These are phyloP conservation scores for Phoxinus dragarum DNA, from an alignment of 2,797 vertebrate species.

Conservation along the genomic window DNA sequence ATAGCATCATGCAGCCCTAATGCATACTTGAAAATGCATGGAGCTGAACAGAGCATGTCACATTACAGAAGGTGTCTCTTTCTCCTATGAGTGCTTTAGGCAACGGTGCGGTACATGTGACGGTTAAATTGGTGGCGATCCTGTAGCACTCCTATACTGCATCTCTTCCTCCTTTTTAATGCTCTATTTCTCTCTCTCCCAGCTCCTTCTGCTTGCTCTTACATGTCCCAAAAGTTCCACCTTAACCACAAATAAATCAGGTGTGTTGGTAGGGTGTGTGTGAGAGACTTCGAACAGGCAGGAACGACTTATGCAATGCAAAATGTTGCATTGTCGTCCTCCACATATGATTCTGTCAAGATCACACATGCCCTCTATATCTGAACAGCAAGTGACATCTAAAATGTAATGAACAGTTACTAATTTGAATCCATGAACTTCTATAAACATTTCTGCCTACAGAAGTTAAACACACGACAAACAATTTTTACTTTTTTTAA, in stretches of 20 bases:
- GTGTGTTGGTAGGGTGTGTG: constrained; percentile 50
- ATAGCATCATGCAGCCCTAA: background rate
- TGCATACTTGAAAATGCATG: background rate
- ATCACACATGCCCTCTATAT: constrained; percentile 55
- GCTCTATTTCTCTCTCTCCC: background rate
- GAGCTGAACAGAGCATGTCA: constrained; percentile 6
- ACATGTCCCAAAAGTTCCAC: constrained; percentile 56
- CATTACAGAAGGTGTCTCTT: constrained; percentile 17
- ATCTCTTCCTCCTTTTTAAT: constrained; percentile 27
- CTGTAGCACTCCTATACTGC: background rate
- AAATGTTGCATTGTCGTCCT: constrained; percentile 47
- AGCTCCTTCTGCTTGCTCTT: constrained; percentile 38
- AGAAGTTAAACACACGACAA: background rate
- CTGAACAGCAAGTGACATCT: constrained; percentile 19
- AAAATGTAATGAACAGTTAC: background rate
- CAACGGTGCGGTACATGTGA: constrained; percentile 38
- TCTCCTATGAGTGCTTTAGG: constrained; percentile 30
- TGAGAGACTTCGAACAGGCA: constrained; percentile 47
- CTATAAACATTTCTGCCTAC: background rate
- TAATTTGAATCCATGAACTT: background rate
- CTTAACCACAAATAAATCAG: constrained; percentile 55
- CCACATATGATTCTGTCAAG: constrained; percentile 50
- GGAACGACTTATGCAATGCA: constrained; percentile 55
- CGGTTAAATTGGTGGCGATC: constrained; percentile 37
- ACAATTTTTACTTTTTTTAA: too few relatives aligned